Evolutionary conservation across 1,140 invertebrate species (phyloP), one percentile per base, ranked within the genome.

Genomic region (Stenopsyche tienmushanensis): DNA sequence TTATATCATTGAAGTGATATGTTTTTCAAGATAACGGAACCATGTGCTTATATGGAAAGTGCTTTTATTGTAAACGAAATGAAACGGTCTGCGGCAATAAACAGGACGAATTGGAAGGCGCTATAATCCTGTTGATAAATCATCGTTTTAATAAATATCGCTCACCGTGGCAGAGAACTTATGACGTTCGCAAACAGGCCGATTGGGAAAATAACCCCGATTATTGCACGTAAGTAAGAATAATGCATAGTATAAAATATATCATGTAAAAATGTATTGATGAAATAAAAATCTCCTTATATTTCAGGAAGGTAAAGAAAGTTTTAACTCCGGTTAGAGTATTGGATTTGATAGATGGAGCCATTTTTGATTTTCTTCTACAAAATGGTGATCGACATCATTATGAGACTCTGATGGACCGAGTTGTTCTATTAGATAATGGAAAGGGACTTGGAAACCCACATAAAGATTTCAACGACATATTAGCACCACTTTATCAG

Each of bases 301-400:
- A 75, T 78, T 73, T 60, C 71, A 86, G 84, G 59, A 72, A 78
- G 66, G 74, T 87, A 0, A 83, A 79, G 62, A 77, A 74, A 42
- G 81, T 80, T 70, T 70, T 86, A 55, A 78, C 79, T 57, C 82
- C 78, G 24, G 84, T 82, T 66, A 81, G 88, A 45, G 77, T 97
- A 23, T 79, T 96, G 50, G 93, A 97, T 78, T 81, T 97, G 39
- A 84, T 97, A 57, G 94, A 97, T 77, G 86, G 88, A 13, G 82
- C 92, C 1, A 87, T 97, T 66, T 95, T 97, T 76, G 95, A 98
- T 79, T 98, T 94, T 78, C 80, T 98, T 1, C 90, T 96, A 75
- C 93, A 94, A 75, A 98, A 98, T 81, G 95, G 94, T 1, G 95
- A 98, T 79, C 82, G 95, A 15, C 94, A 98, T 82, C 90, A 93